Conservation (phyloP, 2,888 invertebrate genomes). For the Leptinotarsa tumamoca region DNA sequence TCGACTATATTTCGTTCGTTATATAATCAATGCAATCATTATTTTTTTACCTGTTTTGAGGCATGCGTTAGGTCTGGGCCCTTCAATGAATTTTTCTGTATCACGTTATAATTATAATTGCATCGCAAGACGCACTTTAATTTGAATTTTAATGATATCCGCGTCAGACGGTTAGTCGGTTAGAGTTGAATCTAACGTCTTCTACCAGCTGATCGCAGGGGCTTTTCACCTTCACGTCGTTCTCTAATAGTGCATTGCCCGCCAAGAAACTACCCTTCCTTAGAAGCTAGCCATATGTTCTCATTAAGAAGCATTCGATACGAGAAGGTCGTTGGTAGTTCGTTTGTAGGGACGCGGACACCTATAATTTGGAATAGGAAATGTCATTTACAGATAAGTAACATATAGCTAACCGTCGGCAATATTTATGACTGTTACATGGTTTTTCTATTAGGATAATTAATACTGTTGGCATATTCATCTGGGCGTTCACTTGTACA, state of each 20-base stretch:
- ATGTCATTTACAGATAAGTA: conserved; percentile 16
- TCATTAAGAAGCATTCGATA: conserved; percentile 31
- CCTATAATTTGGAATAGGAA: conserved; percentile 25
- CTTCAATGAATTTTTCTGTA: conserved; percentile 6
- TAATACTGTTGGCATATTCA: not conserved
- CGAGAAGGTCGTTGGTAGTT: conserved; percentile 20
- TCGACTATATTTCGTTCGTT: no score
- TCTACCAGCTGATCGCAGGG: conserved; percentile 52
- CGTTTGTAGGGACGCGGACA: not conserved
- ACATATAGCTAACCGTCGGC: conserved; percentile 1
- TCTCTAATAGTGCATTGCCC: conserved; percentile 37
- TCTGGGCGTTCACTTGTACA: not conserved
- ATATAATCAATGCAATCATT: no score
- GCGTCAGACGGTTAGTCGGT: conserved; percentile 55
- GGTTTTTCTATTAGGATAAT: conserved; percentile 10
- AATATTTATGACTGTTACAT: conserved; percentile 12
- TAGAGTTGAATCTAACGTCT: conserved; percentile 50
- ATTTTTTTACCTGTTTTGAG: not conserved
- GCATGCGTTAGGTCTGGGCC: not conserved
- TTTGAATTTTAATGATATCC: conserved; percentile 59
- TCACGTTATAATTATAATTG: conserved; percentile 24
- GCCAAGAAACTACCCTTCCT: conserved; percentile 53
- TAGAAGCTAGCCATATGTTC: conserved; percentile 46
- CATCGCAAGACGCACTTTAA: conserved; percentile 45
- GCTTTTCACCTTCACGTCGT: conserved; percentile 41